These are phyloP conservation scores for Martes martes DNA, from an alignment of 2,113 vertebrate genomes.

Conservation along the genomic window DNA sequence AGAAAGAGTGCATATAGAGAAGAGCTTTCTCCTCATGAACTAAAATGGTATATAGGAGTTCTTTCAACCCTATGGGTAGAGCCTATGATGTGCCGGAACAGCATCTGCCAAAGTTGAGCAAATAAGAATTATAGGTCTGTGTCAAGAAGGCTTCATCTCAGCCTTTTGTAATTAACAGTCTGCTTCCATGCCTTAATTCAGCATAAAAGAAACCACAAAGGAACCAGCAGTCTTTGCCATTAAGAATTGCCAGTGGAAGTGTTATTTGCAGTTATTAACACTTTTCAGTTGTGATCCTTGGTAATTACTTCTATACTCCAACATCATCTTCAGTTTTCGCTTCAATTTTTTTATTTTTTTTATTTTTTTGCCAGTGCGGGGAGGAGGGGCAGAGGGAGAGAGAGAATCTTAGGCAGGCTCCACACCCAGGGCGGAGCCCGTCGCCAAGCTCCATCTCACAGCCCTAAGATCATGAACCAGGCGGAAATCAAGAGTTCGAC, in stretches of 20 bases:
- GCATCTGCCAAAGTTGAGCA: slow-evolving; percentile 12
- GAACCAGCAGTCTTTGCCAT: background rate
- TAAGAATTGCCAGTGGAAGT: background rate
- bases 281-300: background rate
- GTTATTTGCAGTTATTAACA: slow-evolving; percentile 35
- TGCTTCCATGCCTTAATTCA: background rate
- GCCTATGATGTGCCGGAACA: background rate
- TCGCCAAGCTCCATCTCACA: background rate
- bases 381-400: background rate
- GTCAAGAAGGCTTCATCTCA: background rate
- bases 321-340: background rate
- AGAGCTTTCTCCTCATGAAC: background rate
- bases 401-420: background rate
- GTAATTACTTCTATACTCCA: background rate
- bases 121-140: background rate
- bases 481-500: background rate
- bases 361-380: background rate
- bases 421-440: background rate
- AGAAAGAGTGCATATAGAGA: background rate
- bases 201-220: background rate
- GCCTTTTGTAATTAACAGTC: slow-evolving; percentile 22
- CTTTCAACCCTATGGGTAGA: background rate
- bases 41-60: background rate
- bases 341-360: background rate
- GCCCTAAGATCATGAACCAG: background rate